phyloP scores from a whole-genome alignment of 2,113 vertebrate species.

The Sterrhoptilus dennistouni region DNA sequence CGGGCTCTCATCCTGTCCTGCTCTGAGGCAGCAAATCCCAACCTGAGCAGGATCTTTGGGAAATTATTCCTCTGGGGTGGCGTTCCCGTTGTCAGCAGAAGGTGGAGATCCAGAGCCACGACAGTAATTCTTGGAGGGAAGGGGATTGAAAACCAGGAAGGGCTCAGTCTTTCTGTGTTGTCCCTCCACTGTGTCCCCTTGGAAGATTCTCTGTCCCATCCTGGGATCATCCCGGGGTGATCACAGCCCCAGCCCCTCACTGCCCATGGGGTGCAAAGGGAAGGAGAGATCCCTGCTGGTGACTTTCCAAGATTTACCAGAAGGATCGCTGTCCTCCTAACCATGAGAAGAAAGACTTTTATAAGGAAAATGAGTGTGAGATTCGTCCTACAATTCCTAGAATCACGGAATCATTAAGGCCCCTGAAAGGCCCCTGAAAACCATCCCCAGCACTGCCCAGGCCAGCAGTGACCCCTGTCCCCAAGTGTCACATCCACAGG shows the following conservation, averaged over 20 bases:
- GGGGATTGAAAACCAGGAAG: no score
- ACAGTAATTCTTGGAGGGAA: neutral
- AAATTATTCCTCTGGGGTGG: neutral
- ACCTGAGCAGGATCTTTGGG: rapidly evolving
- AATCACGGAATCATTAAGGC: neutral
- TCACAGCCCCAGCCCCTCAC: neutral
- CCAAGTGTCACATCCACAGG: neutral
- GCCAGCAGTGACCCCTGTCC: neutral
- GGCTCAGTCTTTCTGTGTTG: rapidly evolving
- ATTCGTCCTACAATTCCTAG: neutral
- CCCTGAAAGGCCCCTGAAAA: neutral
- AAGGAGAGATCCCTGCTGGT: neutral
- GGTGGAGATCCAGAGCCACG: neutral
- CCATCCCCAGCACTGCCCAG: neutral
- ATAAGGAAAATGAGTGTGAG: neutral
- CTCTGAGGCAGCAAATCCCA: neutral
- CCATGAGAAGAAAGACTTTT: neutral
- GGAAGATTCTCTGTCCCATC: neutral
- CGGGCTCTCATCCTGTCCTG: rapidly evolving
- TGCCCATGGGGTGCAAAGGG: neutral
- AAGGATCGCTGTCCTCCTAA: neutral
- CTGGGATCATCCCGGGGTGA: rapidly evolving
- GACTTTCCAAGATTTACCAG: neutral
- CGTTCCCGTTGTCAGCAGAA: neutral
- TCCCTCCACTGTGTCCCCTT: neutral